Evolutionary conservation across 2,888 invertebrate genomes (phyloP), one percentile per base, ranked within the genome.

Genomic region (Leucoptera coffeella): DNA sequence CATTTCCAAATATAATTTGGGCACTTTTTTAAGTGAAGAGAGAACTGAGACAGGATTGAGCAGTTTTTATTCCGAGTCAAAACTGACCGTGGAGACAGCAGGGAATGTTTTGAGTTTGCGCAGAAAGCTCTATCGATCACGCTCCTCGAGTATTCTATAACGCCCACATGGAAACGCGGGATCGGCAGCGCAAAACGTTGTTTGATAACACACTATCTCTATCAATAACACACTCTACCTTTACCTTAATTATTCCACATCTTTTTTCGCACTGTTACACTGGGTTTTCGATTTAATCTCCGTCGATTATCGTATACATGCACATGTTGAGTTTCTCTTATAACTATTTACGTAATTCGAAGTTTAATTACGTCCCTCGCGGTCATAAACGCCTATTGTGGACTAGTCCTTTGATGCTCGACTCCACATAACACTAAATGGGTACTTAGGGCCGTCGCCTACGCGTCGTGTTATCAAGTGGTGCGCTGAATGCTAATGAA

Each of bases 51-150:
- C 50, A 41, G 47, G 38, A 43, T 37, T 45, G 39, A 37, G 41
- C 39, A 43, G 40, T 36, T 27, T 14, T 23, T 28, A 45, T 38
- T 41, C 35, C 43, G 43, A 50, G 42, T 36, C 34, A 37, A 41
- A 42, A 44, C 52, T 47, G 44, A 46, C 67, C 62, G 64, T n/a
- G 26, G 12, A 17, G 12, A 45, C 41, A 36, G 36, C 38, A 22
- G 28, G 24, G 9, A 37, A 30, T 26, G 33, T 35, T 33, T 35
- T 53, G 53, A 42, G 47, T 54, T 45, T 65, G 67, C 67, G 67
- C 65, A 59, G 48, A 55, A 45, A 39, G 56, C 53, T 49, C 42
- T 57, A 69, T 67, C 67, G 67, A 67, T 65, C 61, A 50, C 32
- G 33, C 38, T 37, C 37, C 41, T 12, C 17, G 44, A 44, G 59